Evolutionary conservation across 1,140 invertebrate genomes (phyloP).

Genomic region (Ceratosolen fusciceps): DNA sequence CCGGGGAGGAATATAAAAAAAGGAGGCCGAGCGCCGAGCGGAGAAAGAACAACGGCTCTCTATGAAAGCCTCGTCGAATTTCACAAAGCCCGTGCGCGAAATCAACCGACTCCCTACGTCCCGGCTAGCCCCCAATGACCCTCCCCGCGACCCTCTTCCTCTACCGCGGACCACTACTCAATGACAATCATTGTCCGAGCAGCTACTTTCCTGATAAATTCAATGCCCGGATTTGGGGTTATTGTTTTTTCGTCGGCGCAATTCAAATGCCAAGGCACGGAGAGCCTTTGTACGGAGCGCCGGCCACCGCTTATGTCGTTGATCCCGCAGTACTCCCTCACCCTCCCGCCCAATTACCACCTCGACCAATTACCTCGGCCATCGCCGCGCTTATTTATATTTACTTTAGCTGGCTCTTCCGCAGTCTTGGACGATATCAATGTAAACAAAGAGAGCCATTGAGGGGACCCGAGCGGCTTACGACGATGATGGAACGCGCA

Average conservation of each 20-base stretch:
- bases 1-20: background rate
- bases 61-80: conserved; percentile 36
- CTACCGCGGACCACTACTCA: background rate
- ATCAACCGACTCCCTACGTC: conserved; percentile 19
- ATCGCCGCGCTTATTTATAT: too few species aligned
- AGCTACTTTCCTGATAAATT: conserved; percentile 14
- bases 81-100: conserved; percentile 32
- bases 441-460: too few species aligned
- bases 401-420: too few species aligned
- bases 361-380: too few species aligned
- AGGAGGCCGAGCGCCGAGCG: background rate
- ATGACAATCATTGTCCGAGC: background rate
- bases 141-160: background rate
- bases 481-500: too few species aligned
- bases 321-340: background rate
- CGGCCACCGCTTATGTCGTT: too few species aligned
- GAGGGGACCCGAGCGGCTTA: too few species aligned
- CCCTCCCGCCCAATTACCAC: too few species aligned
- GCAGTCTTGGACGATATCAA: too few species aligned
- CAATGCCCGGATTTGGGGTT: background rate
- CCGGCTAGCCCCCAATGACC: background rate
- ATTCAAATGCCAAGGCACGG: background rate
- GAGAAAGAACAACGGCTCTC: conserved; percentile 26
- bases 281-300: too few species aligned
- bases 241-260: background rate